Base-by-base conservation (phyloP, 2,797 vertebrate genomes). In the Chaenodraco wilsoni region DNA sequence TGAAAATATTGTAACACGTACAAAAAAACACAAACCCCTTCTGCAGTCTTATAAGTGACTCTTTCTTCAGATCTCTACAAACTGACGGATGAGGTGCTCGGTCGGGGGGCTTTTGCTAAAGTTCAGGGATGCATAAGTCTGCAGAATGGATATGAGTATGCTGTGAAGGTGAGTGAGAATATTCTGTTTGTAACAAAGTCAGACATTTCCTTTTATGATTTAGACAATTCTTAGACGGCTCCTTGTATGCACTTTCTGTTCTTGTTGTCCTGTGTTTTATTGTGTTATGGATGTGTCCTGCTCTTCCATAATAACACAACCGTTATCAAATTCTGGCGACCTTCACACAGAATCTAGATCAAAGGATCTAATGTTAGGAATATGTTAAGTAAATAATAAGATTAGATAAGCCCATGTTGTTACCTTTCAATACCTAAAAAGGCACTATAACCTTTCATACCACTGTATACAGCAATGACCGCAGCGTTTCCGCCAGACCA, bases 71-170 rank as follows among this genome's bases (percentile, higher is more conserved):
- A 98, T 85, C 87, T 96, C 64, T 99, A 99, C 91, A 96, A 94
- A 84, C 90, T 99, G 85, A 99, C 96, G 4, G 94, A 97, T 45
- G 97, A 99, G 88, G 86, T 98, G 58, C 96, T 99, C 64, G 98
- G 98, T 73, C 96, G 97, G 83, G 98, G 98, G 21, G 95, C 97
- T 11, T 97, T 96, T 81, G 98, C 97, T 78, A 99, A 96, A 93
- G 98, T 99, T 79, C 97, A 98, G 89, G 96, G 97, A 86, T 98
- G 97, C 65, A 88, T 97, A 80, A 96, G 93, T 82, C 92, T 98
- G 73, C 97, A 98, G 77, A 97, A 95, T 69, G 96, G 96, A 74
- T 96, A 95, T 27, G 98, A 99, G 82, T 99, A 94, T 78, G 97
- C 98, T 54, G 98, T 98, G 51, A 99, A 99, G 94, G 98, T 98